Conservation (phyloP, 2,888 invertebrate genomes). For the Drosophila nr. perissopoda region DNA sequence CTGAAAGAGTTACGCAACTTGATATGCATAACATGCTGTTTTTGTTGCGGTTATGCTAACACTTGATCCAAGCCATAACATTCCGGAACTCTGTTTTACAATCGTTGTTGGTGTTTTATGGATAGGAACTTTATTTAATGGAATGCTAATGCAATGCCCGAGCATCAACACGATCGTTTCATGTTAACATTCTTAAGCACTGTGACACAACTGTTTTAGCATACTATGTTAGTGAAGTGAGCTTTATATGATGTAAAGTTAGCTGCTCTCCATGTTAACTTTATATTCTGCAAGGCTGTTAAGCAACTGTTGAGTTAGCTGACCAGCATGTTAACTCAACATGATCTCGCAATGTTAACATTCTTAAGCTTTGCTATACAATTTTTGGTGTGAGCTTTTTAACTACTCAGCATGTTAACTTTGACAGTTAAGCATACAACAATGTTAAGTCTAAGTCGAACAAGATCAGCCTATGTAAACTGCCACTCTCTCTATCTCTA, state of each 20-base stretch:
- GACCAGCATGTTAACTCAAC: neutral
- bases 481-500: neutral
- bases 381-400: neutral
- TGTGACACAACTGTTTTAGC: neutral
- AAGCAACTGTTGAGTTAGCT: neutral
- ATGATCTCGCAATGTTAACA: neutral
- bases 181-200: neutral
- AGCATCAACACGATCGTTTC: neutral
- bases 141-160: neutral
- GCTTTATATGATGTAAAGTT: neutral
- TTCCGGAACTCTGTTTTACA: neutral
- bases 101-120: neutral
- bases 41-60: neutral
- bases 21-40: neutral
- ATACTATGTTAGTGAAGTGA: too few relatives aligned
- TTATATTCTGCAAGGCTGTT: neutral
- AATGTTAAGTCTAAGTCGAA: neutral
- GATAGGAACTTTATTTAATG: neutral
- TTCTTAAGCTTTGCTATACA: neutral
- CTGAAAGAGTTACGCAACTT: constrained; percentile 7
- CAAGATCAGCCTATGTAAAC: neutral
- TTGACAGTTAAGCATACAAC: neutral
- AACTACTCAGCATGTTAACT: neutral
- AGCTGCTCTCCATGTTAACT: neutral
- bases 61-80: constrained; percentile 4